These are phyloP conservation scores for Margarornis squamiger DNA, from an alignment of 2,797 vertebrate genomes.

Conservation along the genomic window DNA sequence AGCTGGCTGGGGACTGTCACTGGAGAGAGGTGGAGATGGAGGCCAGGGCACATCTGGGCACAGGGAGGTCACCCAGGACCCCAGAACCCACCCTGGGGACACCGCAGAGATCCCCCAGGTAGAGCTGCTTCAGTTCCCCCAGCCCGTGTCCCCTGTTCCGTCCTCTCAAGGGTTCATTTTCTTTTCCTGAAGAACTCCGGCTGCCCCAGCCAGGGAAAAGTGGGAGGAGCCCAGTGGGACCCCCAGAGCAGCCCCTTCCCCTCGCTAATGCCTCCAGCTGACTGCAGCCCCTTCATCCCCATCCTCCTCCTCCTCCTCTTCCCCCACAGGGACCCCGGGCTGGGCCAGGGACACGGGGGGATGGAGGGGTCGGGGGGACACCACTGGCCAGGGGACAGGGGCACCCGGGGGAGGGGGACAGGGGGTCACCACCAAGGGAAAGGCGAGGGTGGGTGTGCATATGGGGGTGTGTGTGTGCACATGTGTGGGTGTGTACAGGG, in stretches of 20 bases:
- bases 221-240: background rate
- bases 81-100: background rate
- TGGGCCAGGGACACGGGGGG: background rate
- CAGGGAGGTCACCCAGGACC: background rate
- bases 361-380: too few relatives aligned
- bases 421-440: background rate
- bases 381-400: too few relatives aligned
- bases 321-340: background rate
- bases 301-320: background rate
- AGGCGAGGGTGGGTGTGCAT: too few relatives aligned
- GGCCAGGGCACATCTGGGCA: background rate
- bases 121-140: background rate
- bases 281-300: background rate
- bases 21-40: accelerated
- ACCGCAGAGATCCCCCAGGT: background rate
- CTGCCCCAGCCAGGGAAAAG: background rate
- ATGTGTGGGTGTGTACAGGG: background rate
- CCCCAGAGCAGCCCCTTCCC: background rate
- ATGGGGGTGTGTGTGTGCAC: too few relatives aligned
- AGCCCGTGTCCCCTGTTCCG: background rate
- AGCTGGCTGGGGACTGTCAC: accelerated
- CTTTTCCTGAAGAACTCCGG: background rate
- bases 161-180: background rate
- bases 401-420: background rate
- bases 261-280: background rate